phyloP scores from a whole-genome alignment of 2,888 invertebrate species.

The Linyphia triangularis region DNA sequence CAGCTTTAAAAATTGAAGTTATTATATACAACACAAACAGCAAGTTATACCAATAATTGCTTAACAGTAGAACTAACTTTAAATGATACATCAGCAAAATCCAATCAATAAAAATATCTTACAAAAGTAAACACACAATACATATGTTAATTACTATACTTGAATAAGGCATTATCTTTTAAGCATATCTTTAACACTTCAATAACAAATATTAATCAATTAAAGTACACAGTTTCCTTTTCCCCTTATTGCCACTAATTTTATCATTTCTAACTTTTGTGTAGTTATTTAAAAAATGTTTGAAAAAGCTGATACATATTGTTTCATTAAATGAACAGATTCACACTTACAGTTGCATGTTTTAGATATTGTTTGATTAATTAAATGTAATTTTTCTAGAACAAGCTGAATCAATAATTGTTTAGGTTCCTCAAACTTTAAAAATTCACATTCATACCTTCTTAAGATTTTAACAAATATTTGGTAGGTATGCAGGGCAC shows the following conservation, averaged over 20 bases:
- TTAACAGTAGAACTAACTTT: no score
- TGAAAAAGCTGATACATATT: conserved; percentile 10
- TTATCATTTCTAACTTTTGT: conserved; percentile 9
- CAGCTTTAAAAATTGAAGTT: no score
- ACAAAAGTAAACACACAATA: no score
- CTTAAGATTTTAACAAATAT: conserved; percentile 6
- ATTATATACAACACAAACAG: no score
- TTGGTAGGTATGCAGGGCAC: not conserved
- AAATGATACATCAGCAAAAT: no score
- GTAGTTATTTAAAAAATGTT: conserved; percentile 11
- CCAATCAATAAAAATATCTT: no score
- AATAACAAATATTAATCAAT: no score
- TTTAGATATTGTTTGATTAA: not conserved
- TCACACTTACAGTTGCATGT: not conserved
- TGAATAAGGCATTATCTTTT: no score
- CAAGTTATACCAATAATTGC: no score
- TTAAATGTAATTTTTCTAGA: not conserved
- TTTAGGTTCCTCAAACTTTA: not conserved
- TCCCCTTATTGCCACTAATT: conserved; percentile 6
- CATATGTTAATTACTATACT: no score
- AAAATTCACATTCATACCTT: not conserved
- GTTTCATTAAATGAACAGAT: not conserved
- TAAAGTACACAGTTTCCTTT: not conserved
- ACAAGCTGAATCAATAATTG: not conserved
- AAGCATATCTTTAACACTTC: no score